Base-by-base conservation (phyloP, 2,113 vertebrate species). In the Callopanchax toddi region DNA sequence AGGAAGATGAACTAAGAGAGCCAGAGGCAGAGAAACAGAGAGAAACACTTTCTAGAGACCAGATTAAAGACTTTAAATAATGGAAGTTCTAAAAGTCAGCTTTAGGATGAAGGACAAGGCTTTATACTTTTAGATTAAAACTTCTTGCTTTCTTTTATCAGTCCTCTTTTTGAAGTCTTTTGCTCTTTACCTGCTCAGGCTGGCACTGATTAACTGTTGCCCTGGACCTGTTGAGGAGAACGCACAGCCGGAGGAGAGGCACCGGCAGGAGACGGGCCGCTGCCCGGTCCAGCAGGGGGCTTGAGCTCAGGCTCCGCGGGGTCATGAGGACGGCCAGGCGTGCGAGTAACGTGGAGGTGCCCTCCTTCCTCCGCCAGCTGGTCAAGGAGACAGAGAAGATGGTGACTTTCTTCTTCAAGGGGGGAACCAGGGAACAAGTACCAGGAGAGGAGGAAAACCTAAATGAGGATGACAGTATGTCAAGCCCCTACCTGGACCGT, bases 401-500 rank as follows among this genome's bases (percentile, higher is more conserved):
- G 92, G 82, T 93, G 17, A 90, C 91, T 15, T 91, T 91, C 60
- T 90, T 93, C 75, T 93, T 93, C 67, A 93, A 91, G 69, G 91
- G 89, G 17, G 87, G 81, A 0, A n/a, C 71, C 48, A 81, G 73
- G 49, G 89, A 90, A 15, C 18, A 49, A 0, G 79, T 26, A 1
- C 10, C 46, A 1, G 74, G 29, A 16, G 89, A 83, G 18, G 86
- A 87, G 1, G 86, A 86, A 12, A 84, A 59, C 26, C 58, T 54
- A 0, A 83, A 78, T 1, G 90, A 91, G 3, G 87, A 89, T 0
- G 86, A 90, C 18, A 36, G 36, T 0, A 58, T 62, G 36, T 86
- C 78, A 9, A 81, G 87, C 49, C 78, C 81, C 3, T 93, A 94
- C 74, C 83, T 90, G 62, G 79, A 91, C 0, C 84, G 66, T 1